phyloP scores from a whole-genome alignment of 2,888 invertebrate genomes.

The Chymomyza amoena region DNA sequence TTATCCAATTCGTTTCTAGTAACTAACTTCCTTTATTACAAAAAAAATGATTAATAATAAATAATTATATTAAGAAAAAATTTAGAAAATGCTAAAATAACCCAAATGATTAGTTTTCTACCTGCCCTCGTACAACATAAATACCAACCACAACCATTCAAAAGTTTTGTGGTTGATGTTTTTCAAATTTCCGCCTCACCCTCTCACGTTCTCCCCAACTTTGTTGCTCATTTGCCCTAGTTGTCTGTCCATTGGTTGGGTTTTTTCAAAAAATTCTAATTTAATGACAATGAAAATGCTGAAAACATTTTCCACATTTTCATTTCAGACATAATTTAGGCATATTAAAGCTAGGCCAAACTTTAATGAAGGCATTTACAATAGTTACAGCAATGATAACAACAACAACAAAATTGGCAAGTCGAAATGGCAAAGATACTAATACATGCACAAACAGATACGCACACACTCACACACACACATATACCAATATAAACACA shows the following conservation, averaged over 20 bases:
- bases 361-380: constrained; percentile 30
- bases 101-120: constrained; percentile 15
- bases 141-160: constrained; percentile 5
- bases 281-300: constrained; percentile 8
- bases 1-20: too few species aligned
- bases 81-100: too few species aligned
- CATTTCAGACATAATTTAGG: constrained; percentile 3
- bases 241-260: too few species aligned
- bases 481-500: not conserved
- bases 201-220: too few species aligned
- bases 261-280: too few species aligned
- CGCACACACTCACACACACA: not conserved
- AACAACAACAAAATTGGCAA: constrained; percentile 21
- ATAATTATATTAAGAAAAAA: too few species aligned
- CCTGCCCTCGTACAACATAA: constrained; percentile 6
- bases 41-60: too few species aligned
- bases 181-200: not conserved
- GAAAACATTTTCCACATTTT: constrained; percentile 24
- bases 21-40: too few species aligned
- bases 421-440: constrained; percentile 20
- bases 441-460: constrained; percentile 12
- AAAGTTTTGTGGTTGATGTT: not conserved
- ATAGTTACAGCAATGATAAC: constrained; percentile 1
- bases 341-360: constrained; percentile 12
- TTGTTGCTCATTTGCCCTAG: too few species aligned